These are phyloP conservation scores for Poecilia velifera DNA, from an alignment of 2,797 vertebrate genomes.

Conservation along the genomic window DNA sequence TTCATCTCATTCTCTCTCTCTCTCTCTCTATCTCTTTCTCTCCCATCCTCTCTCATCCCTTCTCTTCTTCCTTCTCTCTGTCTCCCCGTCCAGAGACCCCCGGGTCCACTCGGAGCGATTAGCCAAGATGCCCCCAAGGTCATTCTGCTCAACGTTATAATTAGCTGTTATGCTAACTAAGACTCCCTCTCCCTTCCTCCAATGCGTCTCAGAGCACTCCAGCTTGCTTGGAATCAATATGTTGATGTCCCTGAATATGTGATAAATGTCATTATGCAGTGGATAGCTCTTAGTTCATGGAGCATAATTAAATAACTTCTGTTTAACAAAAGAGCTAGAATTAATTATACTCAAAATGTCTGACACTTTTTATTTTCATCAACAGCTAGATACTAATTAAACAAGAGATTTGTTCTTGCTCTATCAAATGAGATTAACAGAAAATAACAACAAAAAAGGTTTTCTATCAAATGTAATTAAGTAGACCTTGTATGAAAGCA, in stretches of 20 bases:
- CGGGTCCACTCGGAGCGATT: constrained; percentile 65
- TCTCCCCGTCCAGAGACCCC: constrained; percentile 65
- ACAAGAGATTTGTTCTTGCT: not conserved
- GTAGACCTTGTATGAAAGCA: not conserved
- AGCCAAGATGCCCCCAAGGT: constrained; percentile 77
- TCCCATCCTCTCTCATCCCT: constrained; percentile 5
- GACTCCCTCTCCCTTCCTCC: constrained; percentile 32
- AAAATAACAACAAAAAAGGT: not conserved
- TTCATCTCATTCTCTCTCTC: constrained; percentile 53
- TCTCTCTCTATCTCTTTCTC: constrained; percentile 31
- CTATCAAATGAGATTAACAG: not conserved
- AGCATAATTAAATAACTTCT: not conserved
- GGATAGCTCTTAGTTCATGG: not conserved
- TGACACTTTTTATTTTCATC: not conserved
- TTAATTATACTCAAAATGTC: not conserved
- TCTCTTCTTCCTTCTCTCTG: constrained; percentile 1
- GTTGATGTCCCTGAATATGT: constrained; percentile 29
- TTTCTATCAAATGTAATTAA: not conserved
- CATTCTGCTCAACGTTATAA: constrained; percentile 68
- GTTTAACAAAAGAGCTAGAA: not conserved
- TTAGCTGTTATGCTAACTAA: constrained; percentile 77
- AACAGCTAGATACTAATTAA: not conserved
- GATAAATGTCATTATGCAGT: not conserved
- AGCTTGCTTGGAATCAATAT: constrained; percentile 41
- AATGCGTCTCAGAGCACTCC: constrained; percentile 38